A percentile compares a stretch with the other conserved stretches of the same genome.
phyloP scores from a whole-genome alignment of 2,888 invertebrate species.

The Petrolisthes manimaculis region DNA sequence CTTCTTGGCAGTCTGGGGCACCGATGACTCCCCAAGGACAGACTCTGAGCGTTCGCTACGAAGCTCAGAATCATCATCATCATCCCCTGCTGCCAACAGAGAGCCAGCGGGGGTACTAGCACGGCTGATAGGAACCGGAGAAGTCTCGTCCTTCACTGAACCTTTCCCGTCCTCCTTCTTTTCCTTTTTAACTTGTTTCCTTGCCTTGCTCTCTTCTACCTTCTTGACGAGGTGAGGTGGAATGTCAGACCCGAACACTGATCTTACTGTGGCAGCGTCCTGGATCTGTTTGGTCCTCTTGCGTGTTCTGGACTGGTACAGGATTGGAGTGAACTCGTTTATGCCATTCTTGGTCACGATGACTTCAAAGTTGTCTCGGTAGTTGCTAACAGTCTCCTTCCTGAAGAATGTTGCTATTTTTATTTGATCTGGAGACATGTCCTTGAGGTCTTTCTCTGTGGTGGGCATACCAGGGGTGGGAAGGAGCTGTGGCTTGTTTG shows the following conservation, averaged over 20 bases:
- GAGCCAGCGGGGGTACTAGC: conserved; percentile 54
- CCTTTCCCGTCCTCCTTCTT: conserved; percentile 35
- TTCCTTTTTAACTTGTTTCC: conserved; percentile 37
- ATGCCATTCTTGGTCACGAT: conserved; percentile 60
- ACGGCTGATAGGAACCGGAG: conserved; percentile 31
- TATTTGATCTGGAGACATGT: conserved; percentile 52
- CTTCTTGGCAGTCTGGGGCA: conserved; percentile 47
- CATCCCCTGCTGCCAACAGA: conserved; percentile 42
- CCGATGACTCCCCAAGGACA: conserved; percentile 55
- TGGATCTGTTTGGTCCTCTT: conserved; percentile 58
- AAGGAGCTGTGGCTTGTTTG: conserved; percentile 59
- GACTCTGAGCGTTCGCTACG: conserved; percentile 60
- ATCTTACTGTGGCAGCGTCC: conserved; percentile 62
- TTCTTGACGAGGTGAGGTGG: conserved; percentile 56
- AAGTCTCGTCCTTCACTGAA: conserved; percentile 20
- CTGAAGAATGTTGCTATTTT: conserved; percentile 57
- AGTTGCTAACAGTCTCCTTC: conserved; percentile 61
- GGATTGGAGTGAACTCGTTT: conserved; percentile 57
- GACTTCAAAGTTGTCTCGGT: conserved; percentile 56
- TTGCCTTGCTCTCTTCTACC: conserved; percentile 38
- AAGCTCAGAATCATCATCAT: conserved; percentile 62
- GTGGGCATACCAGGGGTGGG: conserved; percentile 63
- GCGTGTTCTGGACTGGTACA: conserved; percentile 59
- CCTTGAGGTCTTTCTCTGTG: conserved; percentile 53
- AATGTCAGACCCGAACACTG: conserved; percentile 60